Conservation (phyloP, 2,888 invertebrate species). For the Agonum fuliginosum region DNA sequence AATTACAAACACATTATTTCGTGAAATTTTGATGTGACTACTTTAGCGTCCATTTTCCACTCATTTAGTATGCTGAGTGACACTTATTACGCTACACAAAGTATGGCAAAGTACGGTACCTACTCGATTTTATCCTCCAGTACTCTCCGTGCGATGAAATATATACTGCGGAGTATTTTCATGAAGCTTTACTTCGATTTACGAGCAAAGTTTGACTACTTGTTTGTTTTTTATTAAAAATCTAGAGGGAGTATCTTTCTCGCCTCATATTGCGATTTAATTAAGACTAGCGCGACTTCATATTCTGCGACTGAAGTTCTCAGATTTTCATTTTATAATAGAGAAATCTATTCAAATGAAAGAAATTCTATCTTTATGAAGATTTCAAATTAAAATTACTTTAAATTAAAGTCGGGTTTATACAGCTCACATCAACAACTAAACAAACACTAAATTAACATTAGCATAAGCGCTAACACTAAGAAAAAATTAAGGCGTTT, state of each 20-base stretch:
- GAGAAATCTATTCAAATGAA: too few species aligned
- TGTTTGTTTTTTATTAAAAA: constrained; percentile 40
- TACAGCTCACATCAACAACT: too few species aligned
- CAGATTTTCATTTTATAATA: too few species aligned
- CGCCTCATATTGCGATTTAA: constrained; percentile 36
- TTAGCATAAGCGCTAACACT: too few species aligned
- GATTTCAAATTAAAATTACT: too few species aligned
- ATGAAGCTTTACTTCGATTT: constrained; percentile 38
- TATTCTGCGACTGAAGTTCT: neutral
- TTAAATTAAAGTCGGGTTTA: too few species aligned
- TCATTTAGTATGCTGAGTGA: constrained; percentile 9
- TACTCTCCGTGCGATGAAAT: constrained; percentile 17
- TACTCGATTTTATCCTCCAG: constrained; percentile 26
- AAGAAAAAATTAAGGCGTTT: too few species aligned
- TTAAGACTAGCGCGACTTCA: neutral
- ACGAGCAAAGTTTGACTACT: constrained; percentile 34
- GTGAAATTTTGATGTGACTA: constrained; percentile 17
- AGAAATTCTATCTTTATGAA: too few species aligned
- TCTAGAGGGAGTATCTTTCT: constrained; percentile 5
- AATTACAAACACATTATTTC: neutral
- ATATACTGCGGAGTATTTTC: constrained; percentile 15
- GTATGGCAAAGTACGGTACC: neutral
- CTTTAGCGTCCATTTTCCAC: neutral
- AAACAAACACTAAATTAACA: too few species aligned
- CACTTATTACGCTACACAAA: constrained; percentile 1